Evolutionary conservation across 2,888 invertebrate genomes (phyloP).

Genomic region (Pemphredon lugubris): DNA sequence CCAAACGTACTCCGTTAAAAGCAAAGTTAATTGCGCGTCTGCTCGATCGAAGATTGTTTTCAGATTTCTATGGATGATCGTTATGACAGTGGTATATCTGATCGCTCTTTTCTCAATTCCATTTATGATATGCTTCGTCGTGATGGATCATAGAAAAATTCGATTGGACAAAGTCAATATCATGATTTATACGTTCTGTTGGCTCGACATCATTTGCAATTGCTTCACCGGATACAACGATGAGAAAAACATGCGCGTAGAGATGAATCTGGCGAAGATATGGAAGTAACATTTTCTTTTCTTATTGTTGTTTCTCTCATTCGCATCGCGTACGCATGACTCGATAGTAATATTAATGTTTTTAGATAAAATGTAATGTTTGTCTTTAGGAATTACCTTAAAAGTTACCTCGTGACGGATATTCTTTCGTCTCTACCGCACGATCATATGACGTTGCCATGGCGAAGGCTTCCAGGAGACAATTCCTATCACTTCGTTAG

Average conservation of each 20-base stretch:
- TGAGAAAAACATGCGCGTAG: slow-evolving; percentile 49
- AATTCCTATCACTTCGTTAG: slow-evolving; percentile 22
- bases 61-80: slow-evolving; percentile 75
- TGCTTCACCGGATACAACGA: slow-evolving; percentile 71
- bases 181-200: slow-evolving; percentile 71
- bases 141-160: slow-evolving; percentile 68
- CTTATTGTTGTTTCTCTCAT: too few relatives aligned
- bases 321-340: too few relatives aligned
- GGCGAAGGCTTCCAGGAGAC: slow-evolving; percentile 70
- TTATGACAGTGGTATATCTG: slow-evolving; percentile 71
- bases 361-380: not conserved
- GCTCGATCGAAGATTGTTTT: too few relatives aligned
- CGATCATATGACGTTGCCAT: slow-evolving; percentile 70
- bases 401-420: slow-evolving; percentile 69
- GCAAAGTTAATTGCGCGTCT: too few relatives aligned
- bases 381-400: slow-evolving; percentile 56
- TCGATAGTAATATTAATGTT: not conserved
- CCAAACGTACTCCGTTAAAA: too few relatives aligned
- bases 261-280: slow-evolving; percentile 66
- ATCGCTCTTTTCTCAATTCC: slow-evolving; percentile 74
- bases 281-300: too few relatives aligned
- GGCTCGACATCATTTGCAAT: slow-evolving; percentile 73
- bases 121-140: slow-evolving; percentile 70
- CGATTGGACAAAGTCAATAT: slow-evolving; percentile 67
- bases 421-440: slow-evolving; percentile 74